Evolutionary conservation across 1,140 invertebrate species (phyloP), one percentile per base, ranked within the genome.

Genomic region (Ceratosolen fusciceps): DNA sequence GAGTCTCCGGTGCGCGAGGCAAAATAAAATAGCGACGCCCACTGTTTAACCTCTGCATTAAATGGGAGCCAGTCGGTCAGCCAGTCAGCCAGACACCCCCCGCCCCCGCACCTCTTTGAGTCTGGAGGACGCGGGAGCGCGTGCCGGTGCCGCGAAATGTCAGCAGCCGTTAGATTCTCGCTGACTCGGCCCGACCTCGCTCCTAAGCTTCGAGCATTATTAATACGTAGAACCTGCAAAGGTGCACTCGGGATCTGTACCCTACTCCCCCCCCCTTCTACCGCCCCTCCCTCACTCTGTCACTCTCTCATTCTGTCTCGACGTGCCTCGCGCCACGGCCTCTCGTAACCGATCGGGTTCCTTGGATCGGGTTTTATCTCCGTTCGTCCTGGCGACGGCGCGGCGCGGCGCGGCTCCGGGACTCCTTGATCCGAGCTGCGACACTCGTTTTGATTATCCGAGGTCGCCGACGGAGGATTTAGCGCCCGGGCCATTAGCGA

Each of bases 121-220:
- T n/a, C n/a, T n/a, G n/a, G n/a, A n/a, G n/a, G 24, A 54, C 49
- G 24, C 43, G 26, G 8, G 58, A n/a, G n/a, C 68, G 37, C 43
- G 26, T 71, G 43, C n/a, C 24, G 34, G 14, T 54, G 37, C 37
- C n/a, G n/a, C 24, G 29, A 52, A 79, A 73, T 54, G 71, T 79
- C 58, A 68, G 73, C 71, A 73, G 37, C 71, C 58, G 49, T 79
- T 74, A 74, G 77, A 79, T 74, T 79, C 68, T 79, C 71, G 60
- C 77, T 79, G 77, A 74, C 37, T 68, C 62, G n/a, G 24, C 7
- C 31, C 24, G 29, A 37, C 29, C 9, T 37, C 62, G 34, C 7
- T 37, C 29, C 1, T 7, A 14, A 29, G 24, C 12, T 34, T 12
- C 14, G n/a, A n/a, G 56, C 9, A 29, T 5, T 24, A 24, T n/a